Conservation (phyloP, 2,113 vertebrate genomes). For the Nothobranchius furzeri region DNA sequence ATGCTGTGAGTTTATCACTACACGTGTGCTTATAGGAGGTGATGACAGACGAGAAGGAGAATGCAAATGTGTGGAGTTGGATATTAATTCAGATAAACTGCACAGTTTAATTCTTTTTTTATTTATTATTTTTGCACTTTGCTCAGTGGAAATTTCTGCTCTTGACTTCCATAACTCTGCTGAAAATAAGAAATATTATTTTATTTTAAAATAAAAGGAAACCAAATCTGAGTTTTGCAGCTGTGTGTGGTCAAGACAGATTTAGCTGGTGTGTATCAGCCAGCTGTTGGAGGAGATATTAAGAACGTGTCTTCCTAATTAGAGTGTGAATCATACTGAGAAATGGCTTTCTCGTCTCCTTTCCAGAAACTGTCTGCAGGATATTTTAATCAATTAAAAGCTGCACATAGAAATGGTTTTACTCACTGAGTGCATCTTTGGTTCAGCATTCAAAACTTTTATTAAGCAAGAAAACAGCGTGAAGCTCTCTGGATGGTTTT, state of each 20-base stretch:
- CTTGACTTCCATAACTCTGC: neutral
- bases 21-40: neutral
- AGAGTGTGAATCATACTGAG: conserved; percentile 5
- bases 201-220: neutral
- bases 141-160: neutral
- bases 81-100: neutral
- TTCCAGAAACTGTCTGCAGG: conserved; percentile 6
- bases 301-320: conserved; percentile 2
- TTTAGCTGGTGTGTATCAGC: conserved; percentile 22
- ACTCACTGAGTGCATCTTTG: neutral
- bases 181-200: neutral
- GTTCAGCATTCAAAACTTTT: neutral
- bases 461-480: neutral
- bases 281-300: conserved; percentile 12
- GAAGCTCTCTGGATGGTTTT: neutral
- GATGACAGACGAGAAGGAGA: neutral
- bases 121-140: neutral
- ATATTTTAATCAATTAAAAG: conserved; percentile 3
- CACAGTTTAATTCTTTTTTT: neutral
- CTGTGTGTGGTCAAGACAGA: conserved; percentile 9
- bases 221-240: conserved; percentile 6
- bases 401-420: neutral
- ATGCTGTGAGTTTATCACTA: neutral
- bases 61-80: neutral
- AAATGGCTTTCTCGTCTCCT: neutral